These are phyloP conservation scores for Muraenolepis orangiensis DNA, from an alignment of 2,797 vertebrate genomes.

Conservation along the genomic window DNA sequence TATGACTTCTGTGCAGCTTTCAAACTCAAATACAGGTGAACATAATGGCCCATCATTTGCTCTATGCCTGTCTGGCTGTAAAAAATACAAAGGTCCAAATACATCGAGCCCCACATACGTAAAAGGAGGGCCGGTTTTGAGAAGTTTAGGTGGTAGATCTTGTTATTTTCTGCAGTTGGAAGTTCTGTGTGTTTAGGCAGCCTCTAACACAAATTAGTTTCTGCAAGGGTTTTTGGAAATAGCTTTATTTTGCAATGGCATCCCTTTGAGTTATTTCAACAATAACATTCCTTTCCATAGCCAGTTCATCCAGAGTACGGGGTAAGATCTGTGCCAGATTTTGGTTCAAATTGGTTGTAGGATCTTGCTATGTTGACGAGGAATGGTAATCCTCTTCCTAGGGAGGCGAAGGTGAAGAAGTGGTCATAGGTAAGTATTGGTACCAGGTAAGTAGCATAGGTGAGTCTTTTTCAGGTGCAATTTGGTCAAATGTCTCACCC, in stretches of 20 bases:
- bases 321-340: conserved; percentile 23
- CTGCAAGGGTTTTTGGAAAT: no score
- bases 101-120: conserved; percentile 10
- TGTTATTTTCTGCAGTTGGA: no score
- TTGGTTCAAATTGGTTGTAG: conserved; percentile 7
- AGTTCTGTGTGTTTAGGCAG: no score
- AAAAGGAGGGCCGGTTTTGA: conserved; percentile 17
- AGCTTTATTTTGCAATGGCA: no score
- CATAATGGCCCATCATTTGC: conserved; percentile 16
- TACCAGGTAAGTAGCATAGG: background rate
- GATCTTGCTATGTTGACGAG: conserved; percentile 15
- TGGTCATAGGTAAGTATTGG: background rate
- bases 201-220: no score
- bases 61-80: conserved; percentile 9
- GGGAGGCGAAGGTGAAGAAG: conserved; percentile 17
- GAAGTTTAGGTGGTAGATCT: no score
- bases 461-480: conserved; percentile 20
- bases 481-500: conserved; percentile 9
- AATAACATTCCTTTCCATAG: no score
- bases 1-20: no score
- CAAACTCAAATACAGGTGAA: conserved; percentile 26
- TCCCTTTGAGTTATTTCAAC: no score
- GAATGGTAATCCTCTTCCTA: background rate
- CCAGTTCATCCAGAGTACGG: no score
- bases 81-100: conserved; percentile 10